phyloP scores from a whole-genome alignment of 2,888 invertebrate species.

The Globia sparganii region DNA sequence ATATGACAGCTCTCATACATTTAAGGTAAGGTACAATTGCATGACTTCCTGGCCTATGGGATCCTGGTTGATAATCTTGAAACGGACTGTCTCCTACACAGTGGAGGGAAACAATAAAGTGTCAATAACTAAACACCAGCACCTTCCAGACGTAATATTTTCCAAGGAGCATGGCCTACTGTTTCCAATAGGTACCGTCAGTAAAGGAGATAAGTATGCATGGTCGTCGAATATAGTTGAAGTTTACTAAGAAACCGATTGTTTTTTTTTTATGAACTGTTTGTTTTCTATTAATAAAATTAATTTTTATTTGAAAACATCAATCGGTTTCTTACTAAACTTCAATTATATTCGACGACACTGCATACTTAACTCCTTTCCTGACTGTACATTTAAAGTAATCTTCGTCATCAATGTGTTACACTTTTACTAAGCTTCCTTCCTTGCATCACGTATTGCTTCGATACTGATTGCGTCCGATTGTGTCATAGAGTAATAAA shows the following conservation, averaged over 20 bases:
- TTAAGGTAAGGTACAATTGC: neutral
- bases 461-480: constrained; percentile 22
- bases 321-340: too few relatives aligned
- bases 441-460: constrained; percentile 18
- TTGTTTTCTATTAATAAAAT: too few relatives aligned
- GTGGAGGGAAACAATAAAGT: neutral
- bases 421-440: constrained; percentile 15
- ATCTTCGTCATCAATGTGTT: constrained; percentile 1
- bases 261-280: too few relatives aligned
- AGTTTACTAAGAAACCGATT: too few relatives aligned
- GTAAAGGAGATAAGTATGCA: too few relatives aligned
- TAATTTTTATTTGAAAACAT: too few relatives aligned
- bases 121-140: neutral
- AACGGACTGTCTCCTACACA: neutral
- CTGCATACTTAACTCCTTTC: too few relatives aligned
- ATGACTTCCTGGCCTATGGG: neutral
- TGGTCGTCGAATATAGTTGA: too few relatives aligned
- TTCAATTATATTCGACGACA: too few relatives aligned
- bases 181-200: too few relatives aligned
- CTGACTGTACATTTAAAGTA: neutral
- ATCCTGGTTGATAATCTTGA: neutral
- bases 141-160: neutral
- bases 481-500: constrained; percentile 50
- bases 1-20: neutral
- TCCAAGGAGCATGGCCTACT: neutral